These are phyloP conservation scores for Malacoraja senta DNA, from an alignment of 2,797 vertebrate species.

Conservation along the genomic window DNA sequence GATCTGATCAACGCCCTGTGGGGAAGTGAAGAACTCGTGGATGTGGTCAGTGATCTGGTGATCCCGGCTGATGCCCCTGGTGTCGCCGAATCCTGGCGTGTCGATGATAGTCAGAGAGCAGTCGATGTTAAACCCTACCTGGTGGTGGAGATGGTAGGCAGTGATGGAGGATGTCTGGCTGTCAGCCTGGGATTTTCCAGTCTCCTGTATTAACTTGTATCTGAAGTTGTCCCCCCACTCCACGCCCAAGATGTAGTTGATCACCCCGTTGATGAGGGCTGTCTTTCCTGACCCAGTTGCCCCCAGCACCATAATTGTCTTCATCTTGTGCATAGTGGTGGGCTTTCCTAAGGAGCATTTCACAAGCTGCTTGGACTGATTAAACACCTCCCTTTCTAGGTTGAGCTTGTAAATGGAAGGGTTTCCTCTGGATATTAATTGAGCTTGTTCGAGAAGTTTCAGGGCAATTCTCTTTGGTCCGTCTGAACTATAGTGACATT, in stretches of 20 bases:
- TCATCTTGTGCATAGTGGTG: neutral
- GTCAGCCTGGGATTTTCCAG: conserved; percentile 21
- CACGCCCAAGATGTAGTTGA: conserved; percentile 27
- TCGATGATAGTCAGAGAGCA: conserved; percentile 25
- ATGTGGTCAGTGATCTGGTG: neutral
- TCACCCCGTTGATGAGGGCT: conserved; percentile 25
- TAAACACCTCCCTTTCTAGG: too few relatives aligned
- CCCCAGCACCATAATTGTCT: neutral
- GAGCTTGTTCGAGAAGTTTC: too few relatives aligned
- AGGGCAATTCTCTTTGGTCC: too few relatives aligned
- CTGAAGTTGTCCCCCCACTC: conserved; percentile 1
- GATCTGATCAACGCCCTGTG: neutral
- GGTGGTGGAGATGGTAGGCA: neutral
- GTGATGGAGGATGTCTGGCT: conserved; percentile 31
- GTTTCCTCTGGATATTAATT: too few relatives aligned
- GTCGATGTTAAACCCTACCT: neutral
- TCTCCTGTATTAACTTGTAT: neutral
- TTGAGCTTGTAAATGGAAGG: too few relatives aligned
- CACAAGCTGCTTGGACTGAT: too few relatives aligned
- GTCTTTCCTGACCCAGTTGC: conserved; percentile 22
- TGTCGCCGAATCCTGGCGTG: conserved; percentile 12
- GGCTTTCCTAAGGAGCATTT: neutral
- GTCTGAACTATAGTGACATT: too few relatives aligned
- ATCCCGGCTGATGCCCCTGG: conserved; percentile 14
- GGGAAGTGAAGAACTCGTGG: neutral